Evolutionary conservation across 2,888 invertebrate species (phyloP), one percentile per base, ranked within the genome.

Genomic region (Rapana venosa): DNA sequence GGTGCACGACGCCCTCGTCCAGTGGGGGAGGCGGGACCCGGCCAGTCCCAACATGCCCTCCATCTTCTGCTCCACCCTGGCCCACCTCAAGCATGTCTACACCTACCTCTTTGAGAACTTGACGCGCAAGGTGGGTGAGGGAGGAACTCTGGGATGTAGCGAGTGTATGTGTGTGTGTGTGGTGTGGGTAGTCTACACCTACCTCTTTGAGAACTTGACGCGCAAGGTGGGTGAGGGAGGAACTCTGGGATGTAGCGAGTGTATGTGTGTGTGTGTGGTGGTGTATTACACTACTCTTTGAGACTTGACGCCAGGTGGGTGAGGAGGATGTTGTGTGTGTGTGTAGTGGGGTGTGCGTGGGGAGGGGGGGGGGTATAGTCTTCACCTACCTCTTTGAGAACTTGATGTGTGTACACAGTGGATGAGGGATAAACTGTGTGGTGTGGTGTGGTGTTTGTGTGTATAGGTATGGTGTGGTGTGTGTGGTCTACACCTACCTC

Each of bases 51-150:
- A 87, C 70, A 87, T 35, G 5, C 94, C 94, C 17, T 90, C 91
- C 13, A 87, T 87, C n/a, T 95, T 95, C 88, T 92, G 92, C n/a
- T 94, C 95, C 32, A 92, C 93, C 8, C 81, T 94, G 77, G 58
- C 88, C 0, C 95, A 96, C 91, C 94, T 96, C 87, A 93, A 93
- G 56, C 90, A 90, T 26, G 93, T 96, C 35, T 96, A 96, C 91
- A 74, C 56, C 0, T 94, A 94, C 91, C 92, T 96, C 26, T 81
- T 89, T 26, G 93, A 93, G 0, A 92, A 94, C 74, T 91, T 96
- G 58, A 91, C 91, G 15, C 92, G 92, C 17, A 94, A 94, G 87
- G 89, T 89, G 32, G 32, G 74, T n/a, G 79, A 74, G 26, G 26
- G 22, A n/a, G 74, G 22, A 22, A 70, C 26, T 70, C 26, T 70